These are phyloP conservation scores for Setophaga coronata DNA, from an alignment of 2,113 vertebrate genomes.

Conservation along the genomic window DNA sequence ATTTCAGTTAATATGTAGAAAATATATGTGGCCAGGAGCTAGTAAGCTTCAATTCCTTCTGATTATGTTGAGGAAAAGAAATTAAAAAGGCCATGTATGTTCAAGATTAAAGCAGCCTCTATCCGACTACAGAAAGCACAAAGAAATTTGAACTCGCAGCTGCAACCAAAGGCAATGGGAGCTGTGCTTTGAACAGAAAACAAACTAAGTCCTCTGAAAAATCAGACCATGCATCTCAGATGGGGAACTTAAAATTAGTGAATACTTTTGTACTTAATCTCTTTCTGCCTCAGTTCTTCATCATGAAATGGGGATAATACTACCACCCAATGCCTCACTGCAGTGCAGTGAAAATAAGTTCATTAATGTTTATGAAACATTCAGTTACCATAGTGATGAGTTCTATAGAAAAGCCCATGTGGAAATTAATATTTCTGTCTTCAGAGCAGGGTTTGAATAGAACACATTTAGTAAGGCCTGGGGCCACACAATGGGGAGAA, in stretches of 20 bases:
- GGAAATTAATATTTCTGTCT: slow-evolving; percentile 71
- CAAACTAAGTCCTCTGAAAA: slow-evolving; percentile 54
- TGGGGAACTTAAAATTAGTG: slow-evolving; percentile 53
- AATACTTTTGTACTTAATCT: slow-evolving; percentile 54
- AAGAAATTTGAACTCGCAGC: slow-evolving; percentile 59
- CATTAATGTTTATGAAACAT: slow-evolving; percentile 70
- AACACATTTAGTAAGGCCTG: slow-evolving; percentile 52
- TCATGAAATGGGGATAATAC: slow-evolving; percentile 46
- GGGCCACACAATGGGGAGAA: slow-evolving; percentile 47
- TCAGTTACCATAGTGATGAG: slow-evolving; percentile 63
- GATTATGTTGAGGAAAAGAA: slow-evolving; percentile 5
- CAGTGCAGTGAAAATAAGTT: slow-evolving; percentile 66
- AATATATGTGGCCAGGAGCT: not conserved
- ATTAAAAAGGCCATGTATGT: not conserved
- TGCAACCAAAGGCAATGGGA: slow-evolving; percentile 24
- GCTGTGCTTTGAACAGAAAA: slow-evolving; percentile 58
- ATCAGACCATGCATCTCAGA: slow-evolving; percentile 46
- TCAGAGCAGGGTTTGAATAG: slow-evolving; percentile 62
- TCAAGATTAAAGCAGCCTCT: slow-evolving; percentile 28
- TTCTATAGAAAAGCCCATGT: slow-evolving; percentile 68
- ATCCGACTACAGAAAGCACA: slow-evolving; percentile 4
- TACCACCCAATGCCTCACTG: slow-evolving; percentile 52
- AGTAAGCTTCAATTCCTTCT: not conserved
- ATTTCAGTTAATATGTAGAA: not conserved
- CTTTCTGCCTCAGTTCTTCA: slow-evolving; percentile 62